phyloP scores from a whole-genome alignment of 1,140 invertebrate species.

The Drosophila lacteicornis region DNA sequence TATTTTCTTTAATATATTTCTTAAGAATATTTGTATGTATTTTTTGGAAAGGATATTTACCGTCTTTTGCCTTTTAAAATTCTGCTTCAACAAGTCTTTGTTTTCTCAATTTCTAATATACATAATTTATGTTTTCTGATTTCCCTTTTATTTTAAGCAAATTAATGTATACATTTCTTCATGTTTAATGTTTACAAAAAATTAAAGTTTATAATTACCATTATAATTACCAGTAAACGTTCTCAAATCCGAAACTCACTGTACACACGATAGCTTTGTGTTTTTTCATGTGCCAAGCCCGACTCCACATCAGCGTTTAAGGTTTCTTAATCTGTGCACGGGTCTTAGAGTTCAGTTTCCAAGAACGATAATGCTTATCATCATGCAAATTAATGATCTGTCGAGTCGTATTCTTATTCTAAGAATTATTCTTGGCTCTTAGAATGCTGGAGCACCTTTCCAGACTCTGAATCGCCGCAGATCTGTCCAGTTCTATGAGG shows the following conservation, averaged over 20 bases:
- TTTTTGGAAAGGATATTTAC: no score
- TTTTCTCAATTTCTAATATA: no score
- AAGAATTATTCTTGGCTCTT: neutral
- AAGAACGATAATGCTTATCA: constrained; percentile 18
- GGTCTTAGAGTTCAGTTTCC: constrained; percentile 13
- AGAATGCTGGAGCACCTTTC: neutral
- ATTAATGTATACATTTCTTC: no score
- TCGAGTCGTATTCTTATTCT: neutral
- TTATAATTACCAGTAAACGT: neutral
- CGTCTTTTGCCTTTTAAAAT: no score
- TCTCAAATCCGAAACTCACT: neutral
- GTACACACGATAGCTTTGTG: neutral
- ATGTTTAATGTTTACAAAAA: no score
- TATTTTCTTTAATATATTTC: no score
- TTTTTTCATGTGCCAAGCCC: constrained; percentile 1
- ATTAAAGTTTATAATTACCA: no score
- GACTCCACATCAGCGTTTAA: neutral
- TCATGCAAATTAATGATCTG: neutral
- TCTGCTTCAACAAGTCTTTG: no score
- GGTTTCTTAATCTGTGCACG: neutral
- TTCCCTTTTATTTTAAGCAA: neutral
- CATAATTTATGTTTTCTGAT: no score
- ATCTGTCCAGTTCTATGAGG: neutral
- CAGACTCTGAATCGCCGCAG: neutral
- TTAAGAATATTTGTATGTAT: no score